Evolutionary conservation across 2,113 vertebrate genomes (phyloP).

Genomic region (Xiphophorus hellerii): DNA sequence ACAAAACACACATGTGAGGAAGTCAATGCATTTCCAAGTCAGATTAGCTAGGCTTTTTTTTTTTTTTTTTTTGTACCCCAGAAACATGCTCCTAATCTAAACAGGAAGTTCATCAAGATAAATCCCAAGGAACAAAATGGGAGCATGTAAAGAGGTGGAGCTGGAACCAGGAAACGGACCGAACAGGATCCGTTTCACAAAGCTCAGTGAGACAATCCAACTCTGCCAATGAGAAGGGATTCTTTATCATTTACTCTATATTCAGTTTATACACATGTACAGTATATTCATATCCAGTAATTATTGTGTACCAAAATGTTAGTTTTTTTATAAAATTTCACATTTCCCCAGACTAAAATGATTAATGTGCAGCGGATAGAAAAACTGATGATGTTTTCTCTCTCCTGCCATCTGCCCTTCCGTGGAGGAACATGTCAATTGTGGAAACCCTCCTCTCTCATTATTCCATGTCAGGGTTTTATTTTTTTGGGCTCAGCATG

Average conservation of each 20-base stretch:
- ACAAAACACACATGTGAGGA: constrained; percentile 52
- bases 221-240: too few species aligned
- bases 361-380: constrained; percentile 41
- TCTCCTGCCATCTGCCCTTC: background rate
- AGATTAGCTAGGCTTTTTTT: background rate
- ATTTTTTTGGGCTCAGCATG: constrained; percentile 27
- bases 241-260: constrained; percentile 18
- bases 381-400: constrained; percentile 36
- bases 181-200: too few species aligned
- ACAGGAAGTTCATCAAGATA: constrained; percentile 28
- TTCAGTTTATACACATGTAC: background rate
- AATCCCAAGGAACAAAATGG: background rate
- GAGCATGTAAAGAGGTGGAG: background rate
- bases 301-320: constrained; percentile 40
- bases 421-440: constrained; percentile 25
- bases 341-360: constrained; percentile 14
- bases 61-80: constrained; percentile 2
- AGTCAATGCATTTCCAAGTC: constrained; percentile 13
- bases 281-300: constrained; percentile 9
- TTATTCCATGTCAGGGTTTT: constrained; percentile 46
- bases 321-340: constrained; percentile 19
- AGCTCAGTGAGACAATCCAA: too few species aligned
- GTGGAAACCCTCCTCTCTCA: constrained; percentile 49
- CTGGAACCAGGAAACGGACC: too few species aligned
- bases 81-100: constrained; percentile 31